A percentile compares a stretch with the other conserved stretches of the same genome.
Evolutionary conservation across 2,797 vertebrate genomes (phyloP).

Genomic region (Linurgus olivaceus): DNA sequence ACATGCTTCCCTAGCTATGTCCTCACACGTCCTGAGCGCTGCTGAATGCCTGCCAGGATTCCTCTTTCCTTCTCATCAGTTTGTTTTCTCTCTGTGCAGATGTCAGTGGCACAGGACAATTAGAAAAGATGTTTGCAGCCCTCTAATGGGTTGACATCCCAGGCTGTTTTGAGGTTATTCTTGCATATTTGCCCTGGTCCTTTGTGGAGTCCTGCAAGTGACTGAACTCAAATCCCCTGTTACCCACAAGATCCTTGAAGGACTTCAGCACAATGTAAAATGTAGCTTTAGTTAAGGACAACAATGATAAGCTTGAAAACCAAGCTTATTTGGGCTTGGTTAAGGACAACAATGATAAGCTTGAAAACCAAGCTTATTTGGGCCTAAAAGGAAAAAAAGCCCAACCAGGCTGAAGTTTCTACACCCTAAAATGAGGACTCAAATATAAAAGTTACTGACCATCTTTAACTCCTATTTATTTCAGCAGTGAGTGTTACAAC

Average conservation of each 20-base stretch:
- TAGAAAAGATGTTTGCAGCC: not conserved
- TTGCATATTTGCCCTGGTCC: not conserved
- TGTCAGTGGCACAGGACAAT: not conserved
- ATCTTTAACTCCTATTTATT: not conserved
- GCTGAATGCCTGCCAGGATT: not conserved
- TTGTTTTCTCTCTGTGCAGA: not conserved
- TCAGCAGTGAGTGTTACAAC: fast-evolving
- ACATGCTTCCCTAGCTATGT: not conserved
- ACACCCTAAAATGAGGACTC: not conserved
- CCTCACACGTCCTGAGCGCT: not conserved
- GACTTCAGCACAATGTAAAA: not conserved
- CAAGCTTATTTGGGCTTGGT: not conserved
- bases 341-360: not conserved
- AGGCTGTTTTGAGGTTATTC: not conserved
- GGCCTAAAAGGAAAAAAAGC: not conserved
- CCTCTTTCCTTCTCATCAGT: not conserved
- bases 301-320: not conserved
- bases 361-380: not conserved
- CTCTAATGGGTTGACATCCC: not conserved
- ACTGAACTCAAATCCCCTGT: not conserved
- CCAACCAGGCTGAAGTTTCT: not conserved
- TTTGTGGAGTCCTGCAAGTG: not conserved
- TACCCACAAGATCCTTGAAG: not conserved
- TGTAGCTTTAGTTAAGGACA: not conserved
- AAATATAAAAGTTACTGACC: not conserved